Conservation (phyloP, 2,113 vertebrate species). For the Eolophus roseicapilla region DNA sequence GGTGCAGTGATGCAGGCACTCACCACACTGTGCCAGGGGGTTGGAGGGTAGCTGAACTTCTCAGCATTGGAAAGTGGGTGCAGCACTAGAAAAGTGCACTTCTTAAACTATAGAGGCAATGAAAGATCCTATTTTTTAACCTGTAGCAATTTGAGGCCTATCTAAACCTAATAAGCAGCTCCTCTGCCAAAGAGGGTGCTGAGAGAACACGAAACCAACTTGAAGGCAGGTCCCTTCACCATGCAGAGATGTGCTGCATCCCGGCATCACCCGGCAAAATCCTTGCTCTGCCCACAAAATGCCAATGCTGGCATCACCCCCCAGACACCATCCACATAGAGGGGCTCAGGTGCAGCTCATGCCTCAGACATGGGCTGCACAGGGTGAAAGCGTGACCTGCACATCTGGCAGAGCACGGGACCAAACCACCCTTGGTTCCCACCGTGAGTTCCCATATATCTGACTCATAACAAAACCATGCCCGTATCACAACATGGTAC, state of each 20-base stretch:
- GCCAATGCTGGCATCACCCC: accelerated
- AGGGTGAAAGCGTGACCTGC: not conserved
- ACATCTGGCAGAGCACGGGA: too few species aligned
- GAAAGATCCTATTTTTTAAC: too few species aligned
- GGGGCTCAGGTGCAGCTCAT: not conserved
- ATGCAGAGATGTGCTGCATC: not conserved
- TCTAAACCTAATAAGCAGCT: not conserved
- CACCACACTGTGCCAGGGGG: accelerated
- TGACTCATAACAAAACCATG: not conserved
- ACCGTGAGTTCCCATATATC: accelerated
- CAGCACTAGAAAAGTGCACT: too few species aligned
- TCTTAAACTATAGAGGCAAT: not conserved
- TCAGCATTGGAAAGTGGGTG: not conserved
- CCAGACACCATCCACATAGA: accelerated
- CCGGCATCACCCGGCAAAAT: not conserved
- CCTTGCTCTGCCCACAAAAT: not conserved
- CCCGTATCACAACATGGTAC: too few species aligned
- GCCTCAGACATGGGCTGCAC: accelerated
- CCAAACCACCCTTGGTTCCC: not conserved
- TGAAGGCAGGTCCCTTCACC: not conserved
- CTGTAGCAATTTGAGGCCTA: not conserved
- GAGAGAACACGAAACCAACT: not conserved
- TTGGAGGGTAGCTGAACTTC: not conserved
- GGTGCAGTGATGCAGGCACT: not conserved
- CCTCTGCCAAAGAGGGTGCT: not conserved